Evolutionary conservation across 2,113 vertebrate species (phyloP), one percentile per base, ranked within the genome.

Genomic region (Perca flavescens): DNA sequence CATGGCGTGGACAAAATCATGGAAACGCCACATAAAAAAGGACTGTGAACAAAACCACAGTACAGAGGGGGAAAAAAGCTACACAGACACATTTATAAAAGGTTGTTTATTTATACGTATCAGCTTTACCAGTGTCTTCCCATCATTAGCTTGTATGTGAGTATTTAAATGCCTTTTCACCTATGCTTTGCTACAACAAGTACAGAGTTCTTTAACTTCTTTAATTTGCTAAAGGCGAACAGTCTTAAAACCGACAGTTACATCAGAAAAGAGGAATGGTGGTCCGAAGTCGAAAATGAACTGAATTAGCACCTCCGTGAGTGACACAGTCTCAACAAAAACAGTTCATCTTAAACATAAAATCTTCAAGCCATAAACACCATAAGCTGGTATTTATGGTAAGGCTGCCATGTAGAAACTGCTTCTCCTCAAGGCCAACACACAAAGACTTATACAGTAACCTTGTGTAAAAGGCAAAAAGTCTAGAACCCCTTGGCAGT

Each of bases 361-460:
- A n/a, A n/a, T n/a, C n/a, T n/a, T 82, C 54, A 49, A 62, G 28
- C 61, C 60, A 53, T 65, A 31, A 84, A 28, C 69, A 81, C 80
- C 62, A 22, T 63, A 49, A 69, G 73, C 40, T 73, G 58, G 81
- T 77, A 76, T 90, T 89, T 52, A 84, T 79, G 80, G 43, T 34
- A 7, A 64, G 56, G 74, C 80, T 68, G 76, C 68, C 80, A 28
- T 83, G 80, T 60, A 82, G 74, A 72, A 80, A 77, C 66, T 1
- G 50, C 67, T 61, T 49, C 71, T 21, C 7, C 74, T 80, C 86
- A 82, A 89, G 89, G 90, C 76, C 86, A 52, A 28, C 16, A 1
- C 72, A 82, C 83, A 91, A 82, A 88, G 73, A 64, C 79, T 80
- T 74, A 46, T 87, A 87, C 65, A 76, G 90, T 86, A 86, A 88